Evolutionary conservation across 1,140 invertebrate genomes (phyloP).

Genomic region (Octopus sinensis): DNA sequence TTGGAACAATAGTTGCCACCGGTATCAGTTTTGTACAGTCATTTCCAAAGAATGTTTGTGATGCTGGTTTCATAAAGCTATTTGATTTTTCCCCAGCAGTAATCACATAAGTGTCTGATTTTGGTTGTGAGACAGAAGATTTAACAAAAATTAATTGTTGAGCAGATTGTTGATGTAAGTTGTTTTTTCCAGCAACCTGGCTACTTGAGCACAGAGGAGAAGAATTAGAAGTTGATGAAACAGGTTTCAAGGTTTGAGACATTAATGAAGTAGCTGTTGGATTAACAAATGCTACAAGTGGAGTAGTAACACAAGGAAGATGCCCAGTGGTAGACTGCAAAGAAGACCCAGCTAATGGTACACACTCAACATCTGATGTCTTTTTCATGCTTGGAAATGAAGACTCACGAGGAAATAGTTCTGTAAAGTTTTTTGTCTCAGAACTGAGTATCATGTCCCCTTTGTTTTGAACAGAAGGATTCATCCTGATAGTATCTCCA

Average conservation of each 20-base stretch:
- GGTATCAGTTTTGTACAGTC: neutral
- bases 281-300: neutral
- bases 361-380: neutral
- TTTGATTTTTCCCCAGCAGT: no score
- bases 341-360: neutral
- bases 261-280: conserved; percentile 1
- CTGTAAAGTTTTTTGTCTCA: no score
- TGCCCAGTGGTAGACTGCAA: neutral
- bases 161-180: no score
- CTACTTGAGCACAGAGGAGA: neutral
- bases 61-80: neutral
- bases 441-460: no score
- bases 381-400: neutral
- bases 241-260: neutral
- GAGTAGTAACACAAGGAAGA: neutral
- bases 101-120: neutral
- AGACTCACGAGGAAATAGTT: no score
- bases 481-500: no score
- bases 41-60: conserved; percentile 3
- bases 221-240: neutral
- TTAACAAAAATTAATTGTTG: neutral
- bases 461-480: no score
- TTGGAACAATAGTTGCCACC: neutral
- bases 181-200: no score
- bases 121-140: neutral